Conservation (phyloP, 2,113 vertebrate species). For the Paedocypris sp. region DNA sequence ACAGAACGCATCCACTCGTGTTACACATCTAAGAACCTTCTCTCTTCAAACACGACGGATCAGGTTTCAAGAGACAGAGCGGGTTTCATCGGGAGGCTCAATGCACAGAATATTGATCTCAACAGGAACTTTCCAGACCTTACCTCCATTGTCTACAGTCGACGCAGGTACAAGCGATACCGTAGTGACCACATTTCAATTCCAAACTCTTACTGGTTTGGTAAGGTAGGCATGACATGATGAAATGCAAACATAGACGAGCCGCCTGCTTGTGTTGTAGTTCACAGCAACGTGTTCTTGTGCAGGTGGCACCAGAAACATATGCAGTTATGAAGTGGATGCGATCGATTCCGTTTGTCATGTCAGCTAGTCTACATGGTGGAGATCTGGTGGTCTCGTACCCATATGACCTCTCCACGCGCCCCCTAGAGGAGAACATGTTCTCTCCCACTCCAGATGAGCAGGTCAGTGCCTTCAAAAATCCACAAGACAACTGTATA, state of each 20-base stretch:
- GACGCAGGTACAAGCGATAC: slow-evolving; percentile 59
- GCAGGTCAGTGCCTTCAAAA: no score
- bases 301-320: slow-evolving; percentile 81
- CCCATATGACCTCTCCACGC: slow-evolving; percentile 84
- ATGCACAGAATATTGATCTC: slow-evolving; percentile 85
- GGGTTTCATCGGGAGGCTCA: slow-evolving; percentile 80
- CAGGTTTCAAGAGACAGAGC: slow-evolving; percentile 84
- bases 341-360: slow-evolving; percentile 75
- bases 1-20: no score
- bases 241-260: no score
- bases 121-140: slow-evolving; percentile 97
- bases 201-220: slow-evolving; percentile 86
- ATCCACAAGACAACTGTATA: no score
- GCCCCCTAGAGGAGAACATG: slow-evolving; percentile 78
- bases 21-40: no score
- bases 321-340: slow-evolving; percentile 94
- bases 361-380: slow-evolving; percentile 89
- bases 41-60: no score
- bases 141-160: slow-evolving; percentile 76
- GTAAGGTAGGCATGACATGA: no score
- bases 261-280: no score
- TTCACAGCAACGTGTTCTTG: no score
- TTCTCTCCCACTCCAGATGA: slow-evolving; percentile 90
- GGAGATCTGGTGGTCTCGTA: slow-evolving; percentile 92
- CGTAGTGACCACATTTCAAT: slow-evolving; percentile 81